A percentile compares a stretch with the other conserved stretches of the same genome.
These are phyloP conservation scores for Caracal caracal DNA, from an alignment of 2,113 vertebrate species.

Conservation along the genomic window DNA sequence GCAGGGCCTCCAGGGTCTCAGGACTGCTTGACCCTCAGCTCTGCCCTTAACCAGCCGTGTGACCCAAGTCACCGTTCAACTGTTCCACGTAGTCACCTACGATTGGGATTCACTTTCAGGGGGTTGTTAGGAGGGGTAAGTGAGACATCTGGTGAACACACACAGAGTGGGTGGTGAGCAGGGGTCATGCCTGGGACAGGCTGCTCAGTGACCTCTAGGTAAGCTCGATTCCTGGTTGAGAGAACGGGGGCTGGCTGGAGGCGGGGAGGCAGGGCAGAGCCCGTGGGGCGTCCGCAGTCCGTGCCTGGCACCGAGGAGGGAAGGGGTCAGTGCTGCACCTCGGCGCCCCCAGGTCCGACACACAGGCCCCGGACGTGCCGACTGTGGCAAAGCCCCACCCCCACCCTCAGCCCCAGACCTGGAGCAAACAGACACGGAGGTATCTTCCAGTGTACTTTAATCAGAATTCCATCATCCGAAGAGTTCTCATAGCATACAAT, in stretches of 20 bases:
- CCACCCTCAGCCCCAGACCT: not conserved
- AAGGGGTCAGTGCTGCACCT: not conserved
- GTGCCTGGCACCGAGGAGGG: not conserved
- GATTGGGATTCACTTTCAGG: not conserved
- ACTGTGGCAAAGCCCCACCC: not conserved
- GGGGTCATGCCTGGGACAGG: not conserved
- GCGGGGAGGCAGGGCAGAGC: not conserved
- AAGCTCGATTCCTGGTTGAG: rapidly evolving
- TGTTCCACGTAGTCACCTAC: not conserved
- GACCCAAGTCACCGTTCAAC: not conserved
- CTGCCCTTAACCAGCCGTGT: not conserved
- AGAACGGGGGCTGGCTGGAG: not conserved
- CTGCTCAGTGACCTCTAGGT: too few species aligned
- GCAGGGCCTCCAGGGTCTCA: not conserved
- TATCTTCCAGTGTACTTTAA: constrained; percentile 85
- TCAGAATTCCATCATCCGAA: constrained; percentile 83
- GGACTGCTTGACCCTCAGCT: not conserved
- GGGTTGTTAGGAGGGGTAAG: not conserved
- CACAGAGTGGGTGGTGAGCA: not conserved
- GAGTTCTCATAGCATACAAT: constrained; percentile 77
- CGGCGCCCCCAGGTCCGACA: not conserved
- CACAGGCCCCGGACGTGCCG: rapidly evolving
- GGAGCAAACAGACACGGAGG: not conserved
- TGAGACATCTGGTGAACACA: not conserved
- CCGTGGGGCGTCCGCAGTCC: rapidly evolving